Evolutionary conservation across 2,797 vertebrate genomes (phyloP), one percentile per base, ranked within the genome.

Genomic region (Sarcophilus harrisii): DNA sequence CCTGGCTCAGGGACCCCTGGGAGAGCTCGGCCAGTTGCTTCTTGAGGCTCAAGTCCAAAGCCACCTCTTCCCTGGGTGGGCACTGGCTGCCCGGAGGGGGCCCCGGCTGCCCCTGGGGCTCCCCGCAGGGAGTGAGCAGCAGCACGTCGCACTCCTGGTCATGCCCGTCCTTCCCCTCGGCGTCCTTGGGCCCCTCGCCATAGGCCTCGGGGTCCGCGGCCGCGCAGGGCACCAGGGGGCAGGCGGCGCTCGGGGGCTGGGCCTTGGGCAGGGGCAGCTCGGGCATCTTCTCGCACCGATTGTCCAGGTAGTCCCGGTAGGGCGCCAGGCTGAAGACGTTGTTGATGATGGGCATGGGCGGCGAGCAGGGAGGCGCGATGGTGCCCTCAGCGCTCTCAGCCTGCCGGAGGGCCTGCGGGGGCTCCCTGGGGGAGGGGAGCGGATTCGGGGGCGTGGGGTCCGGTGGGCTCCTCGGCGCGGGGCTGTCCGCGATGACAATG

Each of bases 261-360:
- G 0, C 95, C 95, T 90, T 91, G 97, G 58, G 95, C 94, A 57
- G 97, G 13, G 0, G 97, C 21, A 93, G 8, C 13, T 96, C 96
- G 0, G 96, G 95, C 0, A 96, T 94, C 62, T 38, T 96, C 49
- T 98, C 98, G 0, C 98, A 95, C 14, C 97, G 98, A 95, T 54
- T 90, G 90, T 99, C 99, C 92, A 99, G 97, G 97, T 99, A 99
- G 3, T 98, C 98, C 90, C 98, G 98, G 97, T 99, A 99, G 3
- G 99, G 99, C 0, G 99, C 99, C 98, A 99, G 98, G 96, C 99
- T 99, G 97, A 99, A 99, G 73, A 99, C 99, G 0, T 98, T 99
- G 97, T 99, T 99, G 92, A 99, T 99, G 58, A 99, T 98, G 0
- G 99, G 99, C 99, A 99, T 99, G 0, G 99, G 99, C 0, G 99